Conservation (phyloP, 1,140 invertebrate genomes). For the Prorops nasuta region DNA sequence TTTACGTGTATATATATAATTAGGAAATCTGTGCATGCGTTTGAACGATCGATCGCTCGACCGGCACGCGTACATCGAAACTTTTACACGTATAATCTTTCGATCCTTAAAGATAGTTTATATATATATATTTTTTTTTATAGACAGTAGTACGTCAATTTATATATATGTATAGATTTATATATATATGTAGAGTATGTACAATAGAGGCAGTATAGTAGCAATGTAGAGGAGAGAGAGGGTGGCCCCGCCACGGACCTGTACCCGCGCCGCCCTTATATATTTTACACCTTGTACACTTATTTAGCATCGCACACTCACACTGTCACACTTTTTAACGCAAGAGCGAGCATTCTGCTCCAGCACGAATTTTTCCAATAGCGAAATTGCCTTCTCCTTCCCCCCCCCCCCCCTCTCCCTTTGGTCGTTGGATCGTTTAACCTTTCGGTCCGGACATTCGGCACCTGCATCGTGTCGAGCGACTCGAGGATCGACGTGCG, state of each 20-base stretch:
- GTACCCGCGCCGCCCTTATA: conserved; percentile 44
- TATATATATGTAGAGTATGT: conserved; percentile 48
- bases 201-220: conserved; percentile 52
- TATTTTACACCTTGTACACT: conserved; percentile 32
- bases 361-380: too few relatives aligned
- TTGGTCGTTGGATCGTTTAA: too few relatives aligned
- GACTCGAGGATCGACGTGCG: too few relatives aligned
- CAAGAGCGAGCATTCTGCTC: conserved; percentile 34
- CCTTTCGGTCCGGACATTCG: too few relatives aligned
- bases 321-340: conserved; percentile 30
- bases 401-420: too few relatives aligned
- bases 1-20: conserved; percentile 26
- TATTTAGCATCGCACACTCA: conserved; percentile 43
- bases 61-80: conserved; percentile 12
- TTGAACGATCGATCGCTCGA: too few relatives aligned
- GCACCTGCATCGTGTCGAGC: too few relatives aligned
- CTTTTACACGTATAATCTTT: conserved; percentile 16
- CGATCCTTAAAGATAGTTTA: too few relatives aligned
- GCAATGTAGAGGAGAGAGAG: conserved; percentile 53
- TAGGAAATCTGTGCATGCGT: too few relatives aligned
- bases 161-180: conserved; percentile 42
- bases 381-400: too few relatives aligned
- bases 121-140: conserved; percentile 13
- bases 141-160: conserved; percentile 35
- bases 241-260: conserved; percentile 48